Conservation (phyloP, 2,113 vertebrate genomes). For the Holacanthus passer region DNA sequence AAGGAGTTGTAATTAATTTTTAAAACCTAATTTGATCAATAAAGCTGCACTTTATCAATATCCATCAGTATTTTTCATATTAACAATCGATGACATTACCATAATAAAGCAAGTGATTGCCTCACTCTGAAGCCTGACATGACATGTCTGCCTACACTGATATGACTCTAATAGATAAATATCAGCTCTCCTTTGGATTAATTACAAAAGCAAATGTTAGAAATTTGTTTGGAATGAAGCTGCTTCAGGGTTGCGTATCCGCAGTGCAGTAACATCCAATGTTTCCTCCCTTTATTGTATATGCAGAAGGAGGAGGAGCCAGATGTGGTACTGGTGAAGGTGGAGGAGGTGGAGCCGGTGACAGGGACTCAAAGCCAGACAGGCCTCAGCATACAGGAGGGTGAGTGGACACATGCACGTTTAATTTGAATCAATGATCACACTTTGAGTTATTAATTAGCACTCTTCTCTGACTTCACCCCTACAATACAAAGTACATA, state of each 20-base stretch:
- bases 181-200: not conserved
- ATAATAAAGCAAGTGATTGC: not conserved
- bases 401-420: constrained; percentile 54
- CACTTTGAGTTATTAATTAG: not conserved
- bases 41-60: too few species aligned
- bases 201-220: too few species aligned
- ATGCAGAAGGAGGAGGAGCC: constrained; percentile 64
- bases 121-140: not conserved
- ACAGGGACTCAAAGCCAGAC: constrained; percentile 23
- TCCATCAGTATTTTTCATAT: not conserved
- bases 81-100: not conserved
- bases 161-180: not conserved
- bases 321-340: constrained; percentile 78
- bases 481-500: not conserved
- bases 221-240: not conserved
- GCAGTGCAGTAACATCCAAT: not conserved
- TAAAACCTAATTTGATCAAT: not conserved
- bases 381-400: constrained; percentile 75
- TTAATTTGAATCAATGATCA: not conserved
- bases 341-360: constrained; percentile 68
- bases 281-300: constrained; percentile 6
- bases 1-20: not conserved
- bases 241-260: constrained; percentile 1
- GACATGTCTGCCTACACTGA: not conserved
- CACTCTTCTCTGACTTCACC: not conserved